These are phyloP conservation scores for Anthopleura xanthogrammica DNA, from an alignment of 92 coral and sea anemone species.

Conservation along the genomic window DNA sequence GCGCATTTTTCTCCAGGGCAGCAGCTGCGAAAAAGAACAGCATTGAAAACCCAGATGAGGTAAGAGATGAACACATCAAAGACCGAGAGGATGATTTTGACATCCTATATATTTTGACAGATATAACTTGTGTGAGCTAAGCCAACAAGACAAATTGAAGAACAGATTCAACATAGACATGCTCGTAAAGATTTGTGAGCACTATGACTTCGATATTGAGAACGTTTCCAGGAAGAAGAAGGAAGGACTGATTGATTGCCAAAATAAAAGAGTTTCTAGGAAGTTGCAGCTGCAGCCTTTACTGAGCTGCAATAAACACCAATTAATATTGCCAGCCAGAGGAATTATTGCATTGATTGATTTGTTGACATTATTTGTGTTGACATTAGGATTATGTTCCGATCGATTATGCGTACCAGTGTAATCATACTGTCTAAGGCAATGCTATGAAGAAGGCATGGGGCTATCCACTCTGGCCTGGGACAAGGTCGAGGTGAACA, in stretches of 20 bases:
- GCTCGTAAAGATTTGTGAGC: conserved; percentile 47
- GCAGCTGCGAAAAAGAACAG: conserved; percentile 10
- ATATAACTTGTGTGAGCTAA: conserved; percentile 29
- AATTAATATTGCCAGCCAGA: too few relatives aligned
- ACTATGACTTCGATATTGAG: conserved; percentile 22
- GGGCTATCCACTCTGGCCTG: neutral
- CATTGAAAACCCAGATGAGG: conserved; percentile 21
- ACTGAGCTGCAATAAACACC: too few relatives aligned
- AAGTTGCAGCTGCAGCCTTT: conserved; percentile 27
- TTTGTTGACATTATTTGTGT: too few relatives aligned
- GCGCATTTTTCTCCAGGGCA: conserved; percentile 27
- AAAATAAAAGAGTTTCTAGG: conserved; percentile 14
- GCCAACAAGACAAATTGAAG: conserved; percentile 23
- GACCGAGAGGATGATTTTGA: conserved; percentile 24
- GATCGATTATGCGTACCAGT: too few relatives aligned
- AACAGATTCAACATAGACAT: conserved; percentile 31
- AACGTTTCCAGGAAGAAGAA: conserved; percentile 38
- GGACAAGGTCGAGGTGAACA: neutral
- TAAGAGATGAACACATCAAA: conserved; percentile 24
- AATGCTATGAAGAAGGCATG: neutral
- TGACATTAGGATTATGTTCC: too few relatives aligned
- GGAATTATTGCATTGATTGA: too few relatives aligned
- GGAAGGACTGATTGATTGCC: conserved; percentile 19
- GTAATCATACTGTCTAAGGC: neutral
- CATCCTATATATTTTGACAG: conserved; percentile 25